Base-by-base conservation (phyloP, 2,888 invertebrate species). In the Carterocephalus palaemon region DNA sequence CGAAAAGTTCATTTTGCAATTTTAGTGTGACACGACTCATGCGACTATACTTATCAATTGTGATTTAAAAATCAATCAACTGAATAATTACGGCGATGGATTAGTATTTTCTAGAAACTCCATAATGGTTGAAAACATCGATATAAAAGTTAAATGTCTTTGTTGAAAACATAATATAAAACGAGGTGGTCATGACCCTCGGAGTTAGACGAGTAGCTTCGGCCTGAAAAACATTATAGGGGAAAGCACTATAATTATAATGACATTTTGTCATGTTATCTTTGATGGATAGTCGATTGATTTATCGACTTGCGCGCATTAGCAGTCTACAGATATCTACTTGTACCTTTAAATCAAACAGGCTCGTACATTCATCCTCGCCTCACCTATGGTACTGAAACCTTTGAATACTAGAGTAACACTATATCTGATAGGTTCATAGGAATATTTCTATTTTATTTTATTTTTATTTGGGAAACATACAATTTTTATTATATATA, bases 241-340 rank as follows among this genome's bases (percentile, higher is more conserved):
- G 28, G 51, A 52, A 63, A 58, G 59, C 57, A 57, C 60, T 62
- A 53, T 70, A 53, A 67, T 73, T 67, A 67, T 58, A 60, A 59
- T 49, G 54, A 60, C 54, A 57, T 48, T 46, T 49, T 62, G 51
- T 55, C 54, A 53, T 59, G 57, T 54, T 55, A 54, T 47, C 36
- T 22, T 13, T 36, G 43, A 29, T 43, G 29, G 43, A 47, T 56
- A 36, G 26, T 15, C 36, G 40, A 39, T 48, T 40, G 51, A 51
- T 39, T 48, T 39, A 31, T 46, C 33, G 26, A 34, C 40, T 28
- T 22, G 34, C 28, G 51, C 17, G 31, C 29, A 36, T 48, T 48
- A 45, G 33, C 10, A 10, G n/a, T n/a, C n/a, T n/a, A n/a, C n/a
- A n/a, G n/a, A n/a, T n/a, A n/a, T n/a, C n/a, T n/a, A n/a, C n/a